A percentile compares a stretch with the other conserved stretches of the same genome.
These are phyloP conservation scores for Pteria penguin DNA, from an alignment of 2,888 invertebrate genomes.

Conservation along the genomic window DNA sequence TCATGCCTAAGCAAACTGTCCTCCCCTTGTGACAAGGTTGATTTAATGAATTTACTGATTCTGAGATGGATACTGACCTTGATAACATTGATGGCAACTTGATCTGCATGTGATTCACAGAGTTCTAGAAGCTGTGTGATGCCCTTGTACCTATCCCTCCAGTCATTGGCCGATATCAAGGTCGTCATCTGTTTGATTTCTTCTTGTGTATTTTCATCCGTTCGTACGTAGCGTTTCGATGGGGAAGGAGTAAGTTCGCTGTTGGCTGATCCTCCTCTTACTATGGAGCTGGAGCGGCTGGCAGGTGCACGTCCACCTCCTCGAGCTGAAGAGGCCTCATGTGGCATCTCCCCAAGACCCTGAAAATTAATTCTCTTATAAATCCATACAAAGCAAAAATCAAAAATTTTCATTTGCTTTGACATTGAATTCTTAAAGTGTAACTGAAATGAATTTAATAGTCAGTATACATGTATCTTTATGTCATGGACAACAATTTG, in stretches of 20 bases:
- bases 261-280: constrained; percentile 69
- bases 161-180: constrained; percentile 74
- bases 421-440: too few relatives aligned
- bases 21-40: too few relatives aligned
- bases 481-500: too few relatives aligned
- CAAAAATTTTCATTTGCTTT: too few relatives aligned
- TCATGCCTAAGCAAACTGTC: too few relatives aligned
- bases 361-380: too few relatives aligned
- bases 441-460: too few relatives aligned
- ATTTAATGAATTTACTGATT: too few relatives aligned
- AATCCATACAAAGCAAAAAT: too few relatives aligned
- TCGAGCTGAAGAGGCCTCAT: constrained; percentile 72
- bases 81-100: constrained; percentile 71
- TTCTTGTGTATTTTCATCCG: constrained; percentile 72
- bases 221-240: constrained; percentile 58
- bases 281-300: constrained; percentile 69
- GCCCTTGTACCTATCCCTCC: constrained; percentile 76
- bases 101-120: constrained; percentile 69
- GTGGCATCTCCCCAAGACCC: constrained; percentile 73
- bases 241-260: constrained; percentile 62
- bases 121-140: constrained; percentile 74
- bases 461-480: too few relatives aligned
- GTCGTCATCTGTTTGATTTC: constrained; percentile 69
- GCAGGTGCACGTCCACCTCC: constrained; percentile 74
- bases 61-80: constrained; percentile 77